Evolutionary conservation across 2,113 vertebrate genomes (phyloP).

Genomic region (Ptilonorhynchus violaceus): DNA sequence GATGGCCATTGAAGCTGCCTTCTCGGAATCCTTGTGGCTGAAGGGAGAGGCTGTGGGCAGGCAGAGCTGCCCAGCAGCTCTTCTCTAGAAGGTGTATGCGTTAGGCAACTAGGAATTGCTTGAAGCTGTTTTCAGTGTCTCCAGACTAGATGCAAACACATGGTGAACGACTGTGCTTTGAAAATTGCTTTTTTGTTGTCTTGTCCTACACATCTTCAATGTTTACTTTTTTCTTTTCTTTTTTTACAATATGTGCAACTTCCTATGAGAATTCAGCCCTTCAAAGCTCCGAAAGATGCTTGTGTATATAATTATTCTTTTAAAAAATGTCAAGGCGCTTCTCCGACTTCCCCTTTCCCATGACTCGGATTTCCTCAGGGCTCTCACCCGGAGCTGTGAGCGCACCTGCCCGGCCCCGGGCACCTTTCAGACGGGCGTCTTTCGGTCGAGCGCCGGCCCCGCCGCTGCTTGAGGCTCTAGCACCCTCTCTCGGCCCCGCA

Average conservation of each 20-base stretch:
- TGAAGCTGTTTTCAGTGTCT: neutral
- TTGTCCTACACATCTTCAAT: neutral
- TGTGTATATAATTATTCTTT: neutral
- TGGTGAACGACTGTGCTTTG: neutral
- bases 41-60: neutral
- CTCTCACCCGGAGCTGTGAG: rapidly evolving
- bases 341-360: neutral
- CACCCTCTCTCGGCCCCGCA: slow-evolving; percentile 23
- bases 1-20: neutral
- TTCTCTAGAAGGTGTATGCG: neutral
- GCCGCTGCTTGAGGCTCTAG: neutral
- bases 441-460: rapidly evolving
- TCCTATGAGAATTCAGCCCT: slow-evolving; percentile 1
- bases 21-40: neutral
- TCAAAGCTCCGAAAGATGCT: neutral
- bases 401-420: neutral
- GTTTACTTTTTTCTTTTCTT: neutral
- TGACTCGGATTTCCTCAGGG: rapidly evolving
- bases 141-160: neutral
- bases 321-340: neutral
- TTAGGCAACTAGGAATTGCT: neutral
- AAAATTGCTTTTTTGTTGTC: neutral
- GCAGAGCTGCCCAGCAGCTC: neutral
- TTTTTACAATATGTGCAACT: neutral
- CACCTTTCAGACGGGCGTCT: neutral